Conservation (phyloP, 2,797 vertebrate genomes). For the Notolabrus celidotus region DNA sequence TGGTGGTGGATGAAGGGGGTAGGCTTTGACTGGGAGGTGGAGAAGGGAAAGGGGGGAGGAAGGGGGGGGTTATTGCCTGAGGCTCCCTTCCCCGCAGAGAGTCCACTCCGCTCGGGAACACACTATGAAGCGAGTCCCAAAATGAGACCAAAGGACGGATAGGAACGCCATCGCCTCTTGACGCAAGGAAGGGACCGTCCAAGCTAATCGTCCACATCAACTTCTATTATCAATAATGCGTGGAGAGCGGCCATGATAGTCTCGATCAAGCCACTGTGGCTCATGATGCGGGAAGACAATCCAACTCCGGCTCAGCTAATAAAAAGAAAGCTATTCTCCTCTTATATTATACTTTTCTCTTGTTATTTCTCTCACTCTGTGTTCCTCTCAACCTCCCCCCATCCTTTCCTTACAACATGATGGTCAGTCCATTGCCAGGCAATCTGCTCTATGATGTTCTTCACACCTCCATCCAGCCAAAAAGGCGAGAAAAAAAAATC, state of each 20-base stretch:
- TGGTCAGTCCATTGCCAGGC: constrained; percentile 89
- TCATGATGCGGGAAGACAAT: constrained; percentile 68
- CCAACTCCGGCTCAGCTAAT: constrained; percentile 23
- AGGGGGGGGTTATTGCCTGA: constrained; percentile 57
- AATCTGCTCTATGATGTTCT: constrained; percentile 88
- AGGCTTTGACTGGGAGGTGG: constrained; percentile 32
- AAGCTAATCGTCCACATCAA: constrained; percentile 75
- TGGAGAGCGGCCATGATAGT: constrained; percentile 49
- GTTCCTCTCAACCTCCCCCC: constrained; percentile 73
- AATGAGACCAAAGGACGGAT: constrained; percentile 69
- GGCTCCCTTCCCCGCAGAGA: constrained; percentile 73
- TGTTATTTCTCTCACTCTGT: constrained; percentile 73
- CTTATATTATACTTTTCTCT: constrained; percentile 72
- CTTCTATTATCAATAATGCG: constrained; percentile 63
- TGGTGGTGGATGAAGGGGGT: constrained; percentile 52
- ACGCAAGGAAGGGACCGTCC: constrained; percentile 59
- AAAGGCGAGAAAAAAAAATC: constrained; percentile 69
- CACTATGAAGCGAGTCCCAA: constrained; percentile 62
- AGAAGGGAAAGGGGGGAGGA: neutral
- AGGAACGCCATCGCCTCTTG: constrained; percentile 62
- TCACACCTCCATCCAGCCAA: constrained; percentile 84
- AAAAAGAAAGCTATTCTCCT: constrained; percentile 48
- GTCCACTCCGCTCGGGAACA: constrained; percentile 69
- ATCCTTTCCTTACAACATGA: constrained; percentile 82
- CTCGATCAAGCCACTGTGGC: constrained; percentile 43